Evolutionary conservation across 2,888 invertebrate genomes (phyloP), one percentile per base, ranked within the genome.

Genomic region (Scrobipalpa atriplicella): DNA sequence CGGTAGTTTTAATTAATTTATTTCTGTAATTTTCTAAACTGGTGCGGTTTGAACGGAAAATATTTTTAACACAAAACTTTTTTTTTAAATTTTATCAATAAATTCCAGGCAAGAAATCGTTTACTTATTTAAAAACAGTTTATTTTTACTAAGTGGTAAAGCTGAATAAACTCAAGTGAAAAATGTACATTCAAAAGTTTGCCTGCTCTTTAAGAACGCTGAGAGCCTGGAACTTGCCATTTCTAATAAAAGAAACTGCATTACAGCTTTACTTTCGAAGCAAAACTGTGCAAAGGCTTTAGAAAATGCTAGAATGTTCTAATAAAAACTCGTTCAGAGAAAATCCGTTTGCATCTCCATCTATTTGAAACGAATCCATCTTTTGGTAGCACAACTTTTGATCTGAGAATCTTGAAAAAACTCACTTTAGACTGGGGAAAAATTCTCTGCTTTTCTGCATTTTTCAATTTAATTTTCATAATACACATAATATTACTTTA

Each of bases 311-410:
- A 47, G n/a, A n/a, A 16, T 29, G 29, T 29, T 29, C 29, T 29
- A 29, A 29, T 16, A 47, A 47, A 47, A 47, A 47, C 47, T 47
- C 47, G 47, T n/a, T 47, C 47, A 47, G 47, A 5, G n/a, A n/a
- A 16, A 47, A 47, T n/a, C 47, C 29, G 29, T 29, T 29, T 29
- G 29, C 29, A 29, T 47, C 16, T 47, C n/a, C 47, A 47, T 47
- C 47, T 47, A 47, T 47, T 43, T 29, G 29, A 5, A 5, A 29
- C 29, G 47, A n/a, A 47, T 16, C 47, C 16, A 47, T n/a, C n/a
- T 29, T 29, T 29, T 29, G 29, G 47, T 47, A 16, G 47, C 47
- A 16, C 8, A 3, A n/a, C 43, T 47, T 47, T 47, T 47, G 47
- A 47, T 16, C 29, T 29, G 29, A 29, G 29, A 29, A n/a, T 29